Evolutionary conservation across 2,888 invertebrate genomes (phyloP).

Genomic region (Ennomos quercinarius): DNA sequence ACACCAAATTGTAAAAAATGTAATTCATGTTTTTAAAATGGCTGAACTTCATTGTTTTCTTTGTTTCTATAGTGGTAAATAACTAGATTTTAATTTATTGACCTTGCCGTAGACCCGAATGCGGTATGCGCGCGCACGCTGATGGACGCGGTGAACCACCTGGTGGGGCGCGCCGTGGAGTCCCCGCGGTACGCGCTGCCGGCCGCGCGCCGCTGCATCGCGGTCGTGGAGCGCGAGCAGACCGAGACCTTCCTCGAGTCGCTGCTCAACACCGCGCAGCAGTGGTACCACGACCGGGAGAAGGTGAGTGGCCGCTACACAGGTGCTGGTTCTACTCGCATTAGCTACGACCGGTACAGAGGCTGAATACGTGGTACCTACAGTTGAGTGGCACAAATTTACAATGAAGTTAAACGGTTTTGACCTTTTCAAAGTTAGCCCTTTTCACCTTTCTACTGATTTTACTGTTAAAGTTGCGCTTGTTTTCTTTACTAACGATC

Average conservation of each 20-base stretch:
- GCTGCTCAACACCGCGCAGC: slow-evolving; percentile 94
- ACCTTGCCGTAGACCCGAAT: slow-evolving; percentile 88
- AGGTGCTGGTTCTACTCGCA: no score
- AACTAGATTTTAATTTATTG: no score
- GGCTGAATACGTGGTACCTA: no score
- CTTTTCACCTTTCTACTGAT: no score
- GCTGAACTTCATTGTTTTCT: neutral
- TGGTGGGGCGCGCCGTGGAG: slow-evolving; percentile 93
- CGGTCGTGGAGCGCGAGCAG: slow-evolving; percentile 94
- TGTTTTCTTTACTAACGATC: no score
- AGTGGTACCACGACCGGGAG: slow-evolving; percentile 92
- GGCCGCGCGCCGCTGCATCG: slow-evolving; percentile 93
- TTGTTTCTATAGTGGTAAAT: no score
- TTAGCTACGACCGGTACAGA: no score
- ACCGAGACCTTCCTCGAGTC: slow-evolving; percentile 96
- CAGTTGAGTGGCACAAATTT: no score
- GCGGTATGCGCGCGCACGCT: slow-evolving; percentile 87
- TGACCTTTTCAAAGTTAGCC: no score
- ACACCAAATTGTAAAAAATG: neutral
- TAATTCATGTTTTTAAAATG: neutral
- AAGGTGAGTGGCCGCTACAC: slow-evolving; percentile 54
- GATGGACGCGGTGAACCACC: slow-evolving; percentile 94
- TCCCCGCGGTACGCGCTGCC: slow-evolving; percentile 92
- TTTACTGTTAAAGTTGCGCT: no score
- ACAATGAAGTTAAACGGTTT: no score